phyloP scores from a whole-genome alignment of 1,140 invertebrate genomes.

The Saccostrea cuccullata region DNA sequence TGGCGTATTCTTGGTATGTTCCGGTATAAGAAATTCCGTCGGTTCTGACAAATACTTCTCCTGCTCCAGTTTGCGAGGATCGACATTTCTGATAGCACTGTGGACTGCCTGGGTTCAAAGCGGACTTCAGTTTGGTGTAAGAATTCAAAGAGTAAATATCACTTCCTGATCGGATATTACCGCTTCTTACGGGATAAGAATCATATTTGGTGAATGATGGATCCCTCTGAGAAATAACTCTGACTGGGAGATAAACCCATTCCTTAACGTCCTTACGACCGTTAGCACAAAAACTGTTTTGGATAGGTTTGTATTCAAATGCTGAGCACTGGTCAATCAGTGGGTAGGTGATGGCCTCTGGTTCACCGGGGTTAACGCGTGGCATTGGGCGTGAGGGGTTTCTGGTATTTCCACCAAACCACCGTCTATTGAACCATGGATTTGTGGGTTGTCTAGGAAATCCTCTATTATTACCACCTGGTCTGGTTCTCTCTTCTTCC shows the following conservation, averaged over 20 bases:
- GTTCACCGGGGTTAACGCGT: neutral
- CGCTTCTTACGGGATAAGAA: constrained; percentile 67
- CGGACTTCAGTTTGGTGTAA: constrained; percentile 35
- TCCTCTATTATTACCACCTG: neutral
- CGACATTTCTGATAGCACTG: constrained; percentile 50
- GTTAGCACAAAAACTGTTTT: constrained; percentile 70
- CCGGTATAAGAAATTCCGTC: constrained; percentile 71
- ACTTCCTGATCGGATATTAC: constrained; percentile 45
- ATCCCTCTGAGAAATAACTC: constrained; percentile 66
- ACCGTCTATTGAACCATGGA: neutral
- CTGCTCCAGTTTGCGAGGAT: constrained; percentile 55
- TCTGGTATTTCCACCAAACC: neutral
- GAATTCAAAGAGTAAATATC: constrained; percentile 66
- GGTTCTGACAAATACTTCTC: constrained; percentile 67
- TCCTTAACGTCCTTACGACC: constrained; percentile 64
- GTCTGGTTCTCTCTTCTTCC: neutral
- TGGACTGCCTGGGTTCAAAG: constrained; percentile 44
- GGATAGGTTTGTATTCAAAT: constrained; percentile 54
- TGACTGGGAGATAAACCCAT: constrained; percentile 72
- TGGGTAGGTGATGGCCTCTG: neutral
- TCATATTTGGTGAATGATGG: constrained; percentile 61
- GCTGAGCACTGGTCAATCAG: constrained; percentile 37
- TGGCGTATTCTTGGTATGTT: constrained; percentile 70
- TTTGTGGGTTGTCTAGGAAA: neutral
- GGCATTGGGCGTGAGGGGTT: neutral